Base-by-base conservation (phyloP, 2,797 vertebrate species). In the Pangasius sanitwongsei region DNA sequence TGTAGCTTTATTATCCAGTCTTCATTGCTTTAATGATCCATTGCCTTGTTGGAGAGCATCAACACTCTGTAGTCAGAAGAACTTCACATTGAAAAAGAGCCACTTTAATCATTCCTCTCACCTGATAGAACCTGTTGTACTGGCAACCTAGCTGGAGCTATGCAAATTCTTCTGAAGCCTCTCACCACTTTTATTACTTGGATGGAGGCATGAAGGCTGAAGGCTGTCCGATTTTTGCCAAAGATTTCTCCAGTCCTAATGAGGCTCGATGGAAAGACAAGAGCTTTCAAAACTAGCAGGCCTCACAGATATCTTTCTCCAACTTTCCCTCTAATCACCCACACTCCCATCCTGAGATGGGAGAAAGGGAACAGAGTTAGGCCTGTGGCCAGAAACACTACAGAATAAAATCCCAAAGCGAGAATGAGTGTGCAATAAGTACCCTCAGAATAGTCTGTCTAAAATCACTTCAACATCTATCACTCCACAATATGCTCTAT, bases 321-420 rank as follows among this genome's bases (percentile, higher is more conserved):
- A 93, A 92, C 93, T 93, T 91, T 93, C 86, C 90, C 89, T 94
- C 92, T 95, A 95, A 95, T 95, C 92, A 87, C 88, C 81, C 90
- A 94, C 93, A 91, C 92, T 72, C 41, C 77, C 41, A 59, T 91
- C 81, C 86, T 82, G 82, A 87, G 82, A 87, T 72, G 72, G 61
- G 25, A 41, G 53, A 83, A 81, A 80, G 61, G 37, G 70, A 65
- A 91, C 41, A 80, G 88, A 48, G 77, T 67, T 6, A 87, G 83
- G 70, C 88, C 86, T 69, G 86, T 83, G 87, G 89, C 86, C 20
- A 82, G 61, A 82, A 87, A 86, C 77, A 59, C 84, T 50, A 78
- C 50, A 88, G 48, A 67, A 74, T 1, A 57, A 86, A 86, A 72
- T 86, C 86, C 44, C 72, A 41, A 85, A 75, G 83, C 23, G 6